Evolutionary conservation across 2,888 invertebrate species (phyloP), one percentile per base, ranked within the genome.

Genomic region (Andrena praecox): DNA sequence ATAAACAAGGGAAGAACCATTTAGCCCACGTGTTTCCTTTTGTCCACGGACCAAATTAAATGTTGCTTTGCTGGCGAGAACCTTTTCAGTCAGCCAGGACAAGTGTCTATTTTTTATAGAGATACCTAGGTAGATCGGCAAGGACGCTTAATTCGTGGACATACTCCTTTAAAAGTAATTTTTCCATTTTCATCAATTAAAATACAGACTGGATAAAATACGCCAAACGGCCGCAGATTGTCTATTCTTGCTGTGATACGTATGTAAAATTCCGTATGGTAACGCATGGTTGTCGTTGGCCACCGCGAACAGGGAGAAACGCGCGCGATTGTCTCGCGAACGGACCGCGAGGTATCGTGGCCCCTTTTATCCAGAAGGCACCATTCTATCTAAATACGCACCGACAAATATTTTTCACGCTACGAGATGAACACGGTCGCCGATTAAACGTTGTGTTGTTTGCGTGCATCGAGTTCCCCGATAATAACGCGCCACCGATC

Each of bases 341-440:
- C 62, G 4, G 6, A 24, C 20, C 54, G 20, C 8, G 56, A 56
- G 56, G 56, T 27, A 56, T 56, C 24, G 56, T 16, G 20, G 20
- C 54, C n/a, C n/a, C 20, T 24, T 71, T 72, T 63, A 69, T 69
- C 78, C 72, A 33, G 52, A 73, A 72, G 29, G 27, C 29, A 12
- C 8, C n/a, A 24, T 24, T 42, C 68, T 75, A 78, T 77, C 72
- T 48, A 60, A 63, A 7, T 42, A 42, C 16, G 42, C 54, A 27
- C 29, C 16, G 70, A 67, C 62, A 79, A 80, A 77, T 77, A 67
- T 82, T 68, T 70, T 78, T 85, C 54, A 31, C 20, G 33, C 16
- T 8, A 42, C 31, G 77, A 24, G 33, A 42, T 42, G 66, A 52
- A n/a, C 10, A 12, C 16, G 42, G 27, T 8, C 42, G 10, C 24